These are phyloP conservation scores for Mustela erminea DNA, from an alignment of 2,797 vertebrate genomes.

Conservation along the genomic window DNA sequence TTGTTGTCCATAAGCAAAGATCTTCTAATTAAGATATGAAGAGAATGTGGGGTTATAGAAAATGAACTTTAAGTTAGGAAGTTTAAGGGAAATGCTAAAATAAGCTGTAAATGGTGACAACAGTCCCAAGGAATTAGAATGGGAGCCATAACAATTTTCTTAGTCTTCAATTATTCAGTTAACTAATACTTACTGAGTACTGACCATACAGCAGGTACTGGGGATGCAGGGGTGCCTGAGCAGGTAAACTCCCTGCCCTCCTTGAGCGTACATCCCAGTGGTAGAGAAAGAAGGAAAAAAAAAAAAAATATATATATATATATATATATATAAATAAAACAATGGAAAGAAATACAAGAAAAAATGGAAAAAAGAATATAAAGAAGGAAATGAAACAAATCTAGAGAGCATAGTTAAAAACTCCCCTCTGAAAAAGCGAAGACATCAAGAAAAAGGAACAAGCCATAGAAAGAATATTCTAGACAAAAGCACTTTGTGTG, in stretches of 20 bases:
- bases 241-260: not conserved
- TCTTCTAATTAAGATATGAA: conserved; percentile 5
- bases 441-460: not conserved
- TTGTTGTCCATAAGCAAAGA: conserved; percentile 8
- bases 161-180: conserved; percentile 24
- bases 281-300: not conserved
- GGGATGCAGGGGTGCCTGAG: not conserved
- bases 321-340: not conserved
- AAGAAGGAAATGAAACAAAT: conserved; percentile 13
- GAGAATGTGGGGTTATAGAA: not conserved
- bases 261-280: not conserved
- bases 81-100: not conserved
- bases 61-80: conserved; percentile 61
- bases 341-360: not conserved
- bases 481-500: not conserved
- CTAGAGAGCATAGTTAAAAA: not conserved
- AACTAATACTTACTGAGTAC: not conserved
- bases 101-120: not conserved
- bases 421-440: not conserved
- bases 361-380: not conserved
- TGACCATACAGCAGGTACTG: not conserved
- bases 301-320: not conserved
- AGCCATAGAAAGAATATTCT: not conserved
- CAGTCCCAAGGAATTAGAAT: not conserved
- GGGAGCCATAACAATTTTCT: not conserved